These are phyloP conservation scores for Monodelphis domestica DNA, from an alignment of 2,797 vertebrate genomes.

Conservation along the genomic window DNA sequence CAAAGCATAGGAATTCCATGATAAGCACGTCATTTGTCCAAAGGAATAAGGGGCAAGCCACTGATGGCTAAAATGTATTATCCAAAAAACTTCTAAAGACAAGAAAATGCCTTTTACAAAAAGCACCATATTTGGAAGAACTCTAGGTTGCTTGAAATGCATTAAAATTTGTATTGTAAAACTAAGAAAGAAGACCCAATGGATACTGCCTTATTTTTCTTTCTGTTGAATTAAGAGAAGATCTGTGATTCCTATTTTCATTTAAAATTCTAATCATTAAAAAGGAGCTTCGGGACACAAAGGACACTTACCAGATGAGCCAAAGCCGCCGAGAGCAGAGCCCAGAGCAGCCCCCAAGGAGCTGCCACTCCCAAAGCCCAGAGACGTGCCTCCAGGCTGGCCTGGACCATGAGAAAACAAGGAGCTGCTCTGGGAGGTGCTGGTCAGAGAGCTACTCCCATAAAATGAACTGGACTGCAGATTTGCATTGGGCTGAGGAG, in stretches of 20 bases:
- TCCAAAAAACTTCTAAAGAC: constrained; percentile 45
- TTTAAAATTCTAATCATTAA: not conserved
- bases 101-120: not conserved
- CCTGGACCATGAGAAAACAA: constrained; percentile 97
- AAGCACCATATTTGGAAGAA: constrained; percentile 29
- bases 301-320: constrained; percentile 93
- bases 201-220: not conserved
- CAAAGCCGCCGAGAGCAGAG: constrained; percentile 97
- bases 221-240: not conserved
- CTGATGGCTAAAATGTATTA: not conserved
- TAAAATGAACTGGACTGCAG: constrained; percentile 97
- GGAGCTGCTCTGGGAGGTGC: constrained; percentile 97
- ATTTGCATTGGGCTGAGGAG: constrained; percentile 89
- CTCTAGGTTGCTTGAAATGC: constrained; percentile 14
- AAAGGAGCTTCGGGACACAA: constrained; percentile 54
- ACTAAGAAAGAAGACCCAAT: not conserved
- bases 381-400: constrained; percentile 92
- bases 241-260: not conserved
- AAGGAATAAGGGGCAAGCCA: constrained; percentile 33
- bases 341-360: constrained; percentile 96
- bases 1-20: not conserved
- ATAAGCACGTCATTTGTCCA: not conserved
- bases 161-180: not conserved
- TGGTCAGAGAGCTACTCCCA: constrained; percentile 93
- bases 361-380: constrained; percentile 95